Evolutionary conservation across 2,113 vertebrate species (phyloP).

Genomic region (Chionodraco myersi): DNA sequence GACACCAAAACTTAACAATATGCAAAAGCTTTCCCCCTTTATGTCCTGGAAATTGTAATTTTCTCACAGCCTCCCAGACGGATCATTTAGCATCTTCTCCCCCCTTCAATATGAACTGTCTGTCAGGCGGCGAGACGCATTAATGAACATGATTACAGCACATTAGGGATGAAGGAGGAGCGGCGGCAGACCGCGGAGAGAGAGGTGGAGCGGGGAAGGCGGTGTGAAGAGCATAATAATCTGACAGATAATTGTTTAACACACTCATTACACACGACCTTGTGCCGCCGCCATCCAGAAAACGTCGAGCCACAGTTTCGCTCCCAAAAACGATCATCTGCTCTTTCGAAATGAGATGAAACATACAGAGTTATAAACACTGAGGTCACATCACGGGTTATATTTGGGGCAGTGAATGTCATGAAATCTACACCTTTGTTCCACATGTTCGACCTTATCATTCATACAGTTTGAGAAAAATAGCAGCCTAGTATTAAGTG

Average conservation of each 20-base stretch:
- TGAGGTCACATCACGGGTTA: neutral
- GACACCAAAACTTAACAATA: constrained; percentile 1
- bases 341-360: neutral
- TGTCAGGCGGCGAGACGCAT: constrained; percentile 59
- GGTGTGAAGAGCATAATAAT: constrained; percentile 72
- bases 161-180: constrained; percentile 70
- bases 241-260: constrained; percentile 70
- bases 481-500: too few species aligned
- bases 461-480: too few species aligned
- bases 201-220: constrained; percentile 50
- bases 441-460: neutral
- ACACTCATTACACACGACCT: constrained; percentile 71
- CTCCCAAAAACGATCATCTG: neutral
- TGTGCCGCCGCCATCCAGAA: constrained; percentile 53
- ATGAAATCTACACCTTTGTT: neutral
- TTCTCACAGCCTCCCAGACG: neutral
- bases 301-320: neutral
- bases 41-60: neutral
- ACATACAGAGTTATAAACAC: neutral
- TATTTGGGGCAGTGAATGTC: neutral
- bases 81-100: constrained; percentile 21
- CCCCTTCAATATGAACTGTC: constrained; percentile 39
- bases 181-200: constrained; percentile 58
- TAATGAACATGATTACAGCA: constrained; percentile 68
- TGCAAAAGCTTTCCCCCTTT: constrained; percentile 1